These are phyloP conservation scores for Camponotus floridanus DNA, from an alignment of 1,140 invertebrate genomes.

Conservation along the genomic window DNA sequence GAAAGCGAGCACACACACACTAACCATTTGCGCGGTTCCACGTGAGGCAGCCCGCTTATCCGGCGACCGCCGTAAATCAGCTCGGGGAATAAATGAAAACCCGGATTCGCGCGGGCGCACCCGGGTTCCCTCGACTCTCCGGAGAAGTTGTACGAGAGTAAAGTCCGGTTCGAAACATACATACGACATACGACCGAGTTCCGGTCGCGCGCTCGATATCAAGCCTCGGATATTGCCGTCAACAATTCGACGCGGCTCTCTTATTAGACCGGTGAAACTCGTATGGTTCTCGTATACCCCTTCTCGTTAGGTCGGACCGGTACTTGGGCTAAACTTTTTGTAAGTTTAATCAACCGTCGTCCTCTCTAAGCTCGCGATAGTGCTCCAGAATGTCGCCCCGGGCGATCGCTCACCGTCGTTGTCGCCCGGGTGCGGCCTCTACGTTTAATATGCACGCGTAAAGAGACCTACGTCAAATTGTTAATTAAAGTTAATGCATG, in stretches of 20 bases:
- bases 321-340: constrained; percentile 18
- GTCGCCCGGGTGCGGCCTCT: constrained; percentile 8
- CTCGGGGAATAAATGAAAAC: constrained; percentile 67
- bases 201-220: constrained; percentile 5
- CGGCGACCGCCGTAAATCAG: constrained; percentile 70
- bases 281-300: no score
- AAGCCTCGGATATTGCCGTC: constrained; percentile 29
- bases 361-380: not conserved
- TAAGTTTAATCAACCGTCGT: constrained; percentile 63
- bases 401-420: constrained; percentile 32
- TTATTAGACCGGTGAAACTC: constrained; percentile 37
- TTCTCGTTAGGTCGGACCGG: constrained; percentile 26
- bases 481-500: constrained; percentile 80
- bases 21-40: constrained; percentile 58
- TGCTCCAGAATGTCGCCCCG: constrained; percentile 31
- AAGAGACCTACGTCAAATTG: constrained; percentile 74
- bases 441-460: constrained; percentile 67
- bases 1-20: constrained; percentile 21
- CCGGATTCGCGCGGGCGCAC: not conserved
- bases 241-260: constrained; percentile 23
- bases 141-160: not conserved
- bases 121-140: not conserved
- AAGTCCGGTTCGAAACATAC: constrained; percentile 13
- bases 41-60: constrained; percentile 66
- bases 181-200: constrained; percentile 14